These are phyloP conservation scores for Labia minor DNA, from an alignment of 2,888 invertebrate species.

Conservation along the genomic window DNA sequence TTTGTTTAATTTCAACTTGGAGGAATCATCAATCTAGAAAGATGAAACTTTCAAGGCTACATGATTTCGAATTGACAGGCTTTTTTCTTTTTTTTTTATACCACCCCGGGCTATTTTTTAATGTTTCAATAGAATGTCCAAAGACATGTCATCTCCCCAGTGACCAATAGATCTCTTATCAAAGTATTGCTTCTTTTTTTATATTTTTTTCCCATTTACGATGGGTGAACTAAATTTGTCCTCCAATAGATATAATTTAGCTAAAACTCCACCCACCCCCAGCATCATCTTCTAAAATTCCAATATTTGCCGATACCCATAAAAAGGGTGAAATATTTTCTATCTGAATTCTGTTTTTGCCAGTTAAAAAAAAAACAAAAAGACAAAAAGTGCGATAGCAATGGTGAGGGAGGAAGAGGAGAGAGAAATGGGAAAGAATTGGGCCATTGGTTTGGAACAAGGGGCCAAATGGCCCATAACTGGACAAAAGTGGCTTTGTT, in stretches of 20 bases:
- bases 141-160: conserved; percentile 8
- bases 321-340: conserved; percentile 3
- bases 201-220: neutral
- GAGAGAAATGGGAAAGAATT: neutral
- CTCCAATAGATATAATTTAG: neutral
- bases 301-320: neutral
- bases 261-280: too few relatives aligned
- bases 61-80: neutral
- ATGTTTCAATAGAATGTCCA: conserved; percentile 1
- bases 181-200: neutral
- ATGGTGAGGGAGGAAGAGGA: neutral
- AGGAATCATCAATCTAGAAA: conserved; percentile 3
- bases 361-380: neutral
- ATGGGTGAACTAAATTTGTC: neutral
- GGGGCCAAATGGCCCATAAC: conserved; percentile 13
- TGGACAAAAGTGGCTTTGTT: conserved; percentile 13
- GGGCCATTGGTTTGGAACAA: conserved; percentile 13
- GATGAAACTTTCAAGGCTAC: conserved; percentile 13
- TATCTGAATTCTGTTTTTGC: neutral
- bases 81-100: neutral
- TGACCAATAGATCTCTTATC: neutral
- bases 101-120: neutral
- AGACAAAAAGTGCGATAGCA: neutral
- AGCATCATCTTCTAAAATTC: neutral
- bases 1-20: conserved; percentile 3